Evolutionary conservation across 2,888 invertebrate genomes (phyloP).

Genomic region (Venusia cambrica): DNA sequence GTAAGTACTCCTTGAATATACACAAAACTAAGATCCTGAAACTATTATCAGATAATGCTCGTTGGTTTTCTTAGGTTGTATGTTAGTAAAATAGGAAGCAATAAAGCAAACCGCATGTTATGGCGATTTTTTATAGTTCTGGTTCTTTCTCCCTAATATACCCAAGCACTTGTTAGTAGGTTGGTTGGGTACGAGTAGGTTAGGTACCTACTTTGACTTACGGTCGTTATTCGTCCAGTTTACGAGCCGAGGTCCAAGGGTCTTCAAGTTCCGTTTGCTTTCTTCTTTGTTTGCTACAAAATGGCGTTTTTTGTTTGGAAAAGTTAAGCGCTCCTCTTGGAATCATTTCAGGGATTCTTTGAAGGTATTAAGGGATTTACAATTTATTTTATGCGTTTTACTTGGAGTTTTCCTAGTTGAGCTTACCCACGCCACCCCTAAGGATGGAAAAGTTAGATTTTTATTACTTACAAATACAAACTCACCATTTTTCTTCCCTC

Average conservation of each 20-base stretch:
- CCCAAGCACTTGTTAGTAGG: slow-evolving; percentile 14
- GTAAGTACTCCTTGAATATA: no score
- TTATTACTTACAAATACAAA: no score
- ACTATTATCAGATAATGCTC: no score
- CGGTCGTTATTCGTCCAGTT: slow-evolving; percentile 29
- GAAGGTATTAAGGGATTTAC: slow-evolving; percentile 6
- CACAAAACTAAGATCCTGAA: no score
- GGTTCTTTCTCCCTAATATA: slow-evolving; percentile 9
- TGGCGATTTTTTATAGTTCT: slow-evolving; percentile 8
- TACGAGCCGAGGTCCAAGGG: slow-evolving; percentile 21
- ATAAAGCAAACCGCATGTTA: slow-evolving; percentile 10
- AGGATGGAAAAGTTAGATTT: no score
- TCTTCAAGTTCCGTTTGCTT: slow-evolving; percentile 21
- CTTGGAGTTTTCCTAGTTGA: no score
- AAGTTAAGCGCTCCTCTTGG: slow-evolving; percentile 15
- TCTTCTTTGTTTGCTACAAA: slow-evolving; percentile 22
- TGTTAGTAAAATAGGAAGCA: no score
- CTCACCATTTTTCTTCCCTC: no score
- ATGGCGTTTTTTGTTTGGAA: slow-evolving; percentile 10
- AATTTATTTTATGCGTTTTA: no score
- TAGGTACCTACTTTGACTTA: slow-evolving; percentile 29
- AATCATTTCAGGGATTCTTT: slow-evolving; percentile 8
- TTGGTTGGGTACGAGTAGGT: no score
- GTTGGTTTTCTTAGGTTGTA: no score
- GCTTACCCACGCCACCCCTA: no score